A percentile compares a stretch with the other conserved stretches of the same genome.
These are phyloP conservation scores for Belonocnema kinseyi DNA, from an alignment of 1,140 invertebrate genomes.

Conservation along the genomic window DNA sequence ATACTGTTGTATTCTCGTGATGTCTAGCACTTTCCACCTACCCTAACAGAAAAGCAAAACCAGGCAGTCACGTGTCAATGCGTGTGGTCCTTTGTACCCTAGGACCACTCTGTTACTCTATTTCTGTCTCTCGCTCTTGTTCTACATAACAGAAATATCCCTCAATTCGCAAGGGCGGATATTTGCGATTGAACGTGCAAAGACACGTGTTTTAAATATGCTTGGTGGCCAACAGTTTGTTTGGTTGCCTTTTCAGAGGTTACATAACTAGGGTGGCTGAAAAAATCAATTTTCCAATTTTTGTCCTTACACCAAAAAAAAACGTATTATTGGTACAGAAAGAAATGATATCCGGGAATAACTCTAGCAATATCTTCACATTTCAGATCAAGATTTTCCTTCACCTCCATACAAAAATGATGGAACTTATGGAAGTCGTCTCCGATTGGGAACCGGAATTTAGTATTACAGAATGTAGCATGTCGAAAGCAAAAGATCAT, in stretches of 20 bases:
- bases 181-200: slow-evolving; percentile 11
- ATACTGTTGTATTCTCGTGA: slow-evolving; percentile 24
- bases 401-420: slow-evolving; percentile 22
- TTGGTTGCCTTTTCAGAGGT: slow-evolving; percentile 16
- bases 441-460: background rate
- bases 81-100: slow-evolving; percentile 32
- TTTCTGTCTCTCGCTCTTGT: background rate
- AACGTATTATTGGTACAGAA: too few species aligned
- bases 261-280: background rate
- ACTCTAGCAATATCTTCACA: too few species aligned
- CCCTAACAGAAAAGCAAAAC: background rate
- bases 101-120: slow-evolving; percentile 4
- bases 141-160: slow-evolving; percentile 21
- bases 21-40: slow-evolving; percentile 34
- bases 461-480: background rate
- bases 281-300: background rate
- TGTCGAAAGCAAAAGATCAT: background rate
- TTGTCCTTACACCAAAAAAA: too few species aligned
- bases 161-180: slow-evolving; percentile 33
- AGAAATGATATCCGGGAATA: too few species aligned
- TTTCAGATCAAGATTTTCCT: slow-evolving; percentile 24
- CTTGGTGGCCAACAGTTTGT: slow-evolving; percentile 6
- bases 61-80: slow-evolving; percentile 38
- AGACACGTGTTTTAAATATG: slow-evolving; percentile 36
- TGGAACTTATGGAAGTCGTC: background rate